phyloP scores from a whole-genome alignment of 2,113 vertebrate species.

The Megalops atlanticus region DNA sequence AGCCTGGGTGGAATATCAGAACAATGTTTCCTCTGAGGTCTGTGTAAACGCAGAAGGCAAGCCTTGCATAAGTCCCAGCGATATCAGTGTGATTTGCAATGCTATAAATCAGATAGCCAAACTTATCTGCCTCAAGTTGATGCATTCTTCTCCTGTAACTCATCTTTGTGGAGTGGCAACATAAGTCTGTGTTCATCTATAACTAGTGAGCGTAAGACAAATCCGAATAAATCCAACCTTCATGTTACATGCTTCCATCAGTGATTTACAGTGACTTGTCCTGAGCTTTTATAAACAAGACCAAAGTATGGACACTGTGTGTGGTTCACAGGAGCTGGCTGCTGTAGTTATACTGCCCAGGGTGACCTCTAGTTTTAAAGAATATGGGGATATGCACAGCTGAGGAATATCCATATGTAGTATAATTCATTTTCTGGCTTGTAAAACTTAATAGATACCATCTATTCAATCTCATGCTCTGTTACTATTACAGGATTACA shows the following conservation, averaged over 20 bases:
- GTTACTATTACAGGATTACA: slow-evolving; percentile 33
- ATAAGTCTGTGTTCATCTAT: neutral
- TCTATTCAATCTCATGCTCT: slow-evolving; percentile 19
- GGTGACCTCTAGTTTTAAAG: neutral
- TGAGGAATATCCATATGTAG: neutral
- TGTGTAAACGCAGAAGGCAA: neutral
- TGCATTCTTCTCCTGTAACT: no score
- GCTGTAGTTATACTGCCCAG: neutral
- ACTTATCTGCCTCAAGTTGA: no score
- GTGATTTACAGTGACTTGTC: neutral
- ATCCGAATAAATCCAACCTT: no score
- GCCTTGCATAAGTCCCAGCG: neutral
- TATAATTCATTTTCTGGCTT: neutral
- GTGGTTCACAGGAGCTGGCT: neutral
- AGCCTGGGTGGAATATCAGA: neutral
- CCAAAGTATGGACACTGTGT: neutral
- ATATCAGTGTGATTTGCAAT: no score
- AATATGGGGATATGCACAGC: neutral
- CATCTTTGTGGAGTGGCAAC: neutral
- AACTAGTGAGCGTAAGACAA: no score
- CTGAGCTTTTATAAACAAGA: neutral
- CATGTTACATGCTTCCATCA: no score
- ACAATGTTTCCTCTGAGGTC: neutral
- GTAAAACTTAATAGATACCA: slow-evolving; percentile 48
- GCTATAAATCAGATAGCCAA: no score